Base-by-base conservation (phyloP, 2,888 invertebrate genomes). In the Entomobrya proxima region DNA sequence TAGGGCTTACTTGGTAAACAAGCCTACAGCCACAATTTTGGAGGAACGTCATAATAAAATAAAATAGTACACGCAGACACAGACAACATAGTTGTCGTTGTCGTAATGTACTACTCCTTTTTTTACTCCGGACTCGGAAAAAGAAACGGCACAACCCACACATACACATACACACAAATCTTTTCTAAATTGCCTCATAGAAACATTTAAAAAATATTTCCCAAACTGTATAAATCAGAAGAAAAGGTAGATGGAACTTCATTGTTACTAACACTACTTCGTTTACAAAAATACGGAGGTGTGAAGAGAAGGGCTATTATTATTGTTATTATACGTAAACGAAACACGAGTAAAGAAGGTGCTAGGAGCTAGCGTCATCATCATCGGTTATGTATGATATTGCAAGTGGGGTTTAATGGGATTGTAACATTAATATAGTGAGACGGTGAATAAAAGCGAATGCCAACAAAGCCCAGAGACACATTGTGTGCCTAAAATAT, bases 1-100 rank as follows among this genome's bases (percentile, higher is more conserved):
- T n/a, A 50, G 52, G n/a, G 55, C 52, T 69, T 78, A 27, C 27
- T 77, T 58, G 44, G 61, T 77, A 77, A 77, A 77, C 77, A 77
- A 55, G 40, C 37, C 18, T 55, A 35, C 21, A 6, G 37, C 35
- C n/a, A 35, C 64, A 15, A 30, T 24, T 67, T 35, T 64, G 13
- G 58, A 52, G 30, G 11, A 67, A 67, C 40, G 15, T 11, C 18
- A 18, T 40, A 37, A 40, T 24, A 67, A 61, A 32, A 24, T 61
- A 61, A 61, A 32, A 61, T 61, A n/a, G n/a, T n/a, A n/a, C 44
- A 44, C 4, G 52, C n/a, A 15, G 5, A 5, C 72, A 47, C 72
- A 74, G 32, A 52, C 32, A 58, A 78, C 47, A 32, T 27, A 47
- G 78, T 64, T 78, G 78, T 47, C 78, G 64, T 64, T 78, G 61